Percentiles rank a stretch among this genome's conserved stretches.
phyloP scores from a whole-genome alignment of 1,140 invertebrate genomes.

The Achatina immaculata region DNA sequence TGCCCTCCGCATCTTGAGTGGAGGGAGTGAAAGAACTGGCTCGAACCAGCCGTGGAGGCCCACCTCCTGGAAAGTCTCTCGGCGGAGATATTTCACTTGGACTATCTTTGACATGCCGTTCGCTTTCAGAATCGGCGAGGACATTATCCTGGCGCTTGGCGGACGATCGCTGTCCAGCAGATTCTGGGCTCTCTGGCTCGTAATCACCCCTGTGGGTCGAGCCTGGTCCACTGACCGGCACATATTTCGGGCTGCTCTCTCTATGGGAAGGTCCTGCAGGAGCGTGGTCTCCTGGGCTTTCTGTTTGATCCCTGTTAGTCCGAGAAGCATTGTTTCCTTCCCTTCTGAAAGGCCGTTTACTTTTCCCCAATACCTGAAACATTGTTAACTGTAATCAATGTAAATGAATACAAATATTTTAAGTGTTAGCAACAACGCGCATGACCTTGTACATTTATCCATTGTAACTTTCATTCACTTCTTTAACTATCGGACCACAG shows the following conservation, averaged over 20 bases:
- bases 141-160: not conserved
- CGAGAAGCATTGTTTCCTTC: not conserved
- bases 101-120: not conserved
- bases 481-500: too few species aligned
- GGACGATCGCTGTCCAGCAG: not conserved
- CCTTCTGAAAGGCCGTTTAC: not conserved
- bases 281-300: not conserved
- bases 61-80: not conserved
- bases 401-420: too few species aligned
- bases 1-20: not conserved
- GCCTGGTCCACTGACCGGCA: not conserved
- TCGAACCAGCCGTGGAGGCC: not conserved
- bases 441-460: too few species aligned
- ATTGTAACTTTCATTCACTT: too few species aligned
- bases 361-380: not conserved
- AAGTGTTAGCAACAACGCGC: too few species aligned
- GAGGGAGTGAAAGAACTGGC: slow-evolving; percentile 13
- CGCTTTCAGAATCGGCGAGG: not conserved
- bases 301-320: not conserved
- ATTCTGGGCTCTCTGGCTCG: not conserved
- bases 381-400: too few species aligned
- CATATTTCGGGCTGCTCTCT: not conserved
- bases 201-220: not conserved
- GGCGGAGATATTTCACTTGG: not conserved
- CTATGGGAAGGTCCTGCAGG: not conserved